A percentile compares a stretch with the other conserved stretches of the same genome.
Evolutionary conservation across 2,888 invertebrate species (phyloP).

Genomic region (Odontothrips loti): DNA sequence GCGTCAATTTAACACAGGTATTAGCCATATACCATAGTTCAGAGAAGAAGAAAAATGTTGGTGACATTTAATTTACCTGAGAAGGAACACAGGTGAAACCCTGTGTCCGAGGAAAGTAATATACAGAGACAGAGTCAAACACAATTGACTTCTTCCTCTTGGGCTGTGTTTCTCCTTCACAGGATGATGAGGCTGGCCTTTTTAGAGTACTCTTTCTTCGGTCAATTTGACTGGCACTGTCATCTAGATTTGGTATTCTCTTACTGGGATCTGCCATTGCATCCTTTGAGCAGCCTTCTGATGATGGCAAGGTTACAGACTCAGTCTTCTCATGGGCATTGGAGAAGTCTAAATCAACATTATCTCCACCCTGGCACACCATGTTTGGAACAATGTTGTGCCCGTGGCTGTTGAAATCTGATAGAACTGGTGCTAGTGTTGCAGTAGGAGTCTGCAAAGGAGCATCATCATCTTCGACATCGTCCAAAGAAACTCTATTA

Average conservation of each 20-base stretch:
- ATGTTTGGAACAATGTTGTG: neutral
- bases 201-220: neutral
- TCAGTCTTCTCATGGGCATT: neutral
- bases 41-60: constrained; percentile 13
- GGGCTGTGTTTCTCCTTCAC: constrained; percentile 58
- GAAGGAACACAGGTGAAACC: constrained; percentile 90
- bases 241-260: neutral
- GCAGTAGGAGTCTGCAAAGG: neutral
- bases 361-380: neutral
- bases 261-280: neutral
- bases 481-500: neutral
- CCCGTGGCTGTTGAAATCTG: neutral
- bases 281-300: neutral
- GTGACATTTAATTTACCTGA: constrained; percentile 42
- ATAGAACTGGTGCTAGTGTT: neutral
- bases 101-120: constrained; percentile 89
- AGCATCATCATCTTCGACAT: neutral
- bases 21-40: neutral
- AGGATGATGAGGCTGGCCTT: constrained; percentile 29
- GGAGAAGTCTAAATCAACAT: neutral
- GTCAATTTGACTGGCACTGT: neutral
- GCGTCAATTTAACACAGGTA: neutral
- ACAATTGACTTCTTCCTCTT: constrained; percentile 76
- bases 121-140: constrained; percentile 90
- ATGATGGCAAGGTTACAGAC: constrained; percentile 30